Percentiles rank a stretch among this genome's conserved stretches.
Conservation (phyloP, 2,797 vertebrate species). For the Dryobates pubescens region DNA sequence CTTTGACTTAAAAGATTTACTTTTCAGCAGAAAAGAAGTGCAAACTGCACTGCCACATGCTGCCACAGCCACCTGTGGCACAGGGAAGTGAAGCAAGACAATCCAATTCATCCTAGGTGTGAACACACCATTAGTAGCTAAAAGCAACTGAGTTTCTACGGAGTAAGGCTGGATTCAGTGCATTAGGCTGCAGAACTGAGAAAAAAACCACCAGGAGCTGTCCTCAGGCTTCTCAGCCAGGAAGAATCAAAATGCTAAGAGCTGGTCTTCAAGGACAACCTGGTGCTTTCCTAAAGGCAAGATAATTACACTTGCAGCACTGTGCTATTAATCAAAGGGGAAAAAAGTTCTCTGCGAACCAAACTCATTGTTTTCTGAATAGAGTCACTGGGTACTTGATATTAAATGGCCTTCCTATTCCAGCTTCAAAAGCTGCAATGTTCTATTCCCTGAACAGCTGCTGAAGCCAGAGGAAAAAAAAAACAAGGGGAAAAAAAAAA, state of each 20-base stretch:
- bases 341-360: background rate
- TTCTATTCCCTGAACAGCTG: background rate
- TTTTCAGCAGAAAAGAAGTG: background rate
- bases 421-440: background rate
- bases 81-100: background rate
- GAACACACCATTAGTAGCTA: background rate
- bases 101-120: background rate
- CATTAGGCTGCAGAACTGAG: background rate
- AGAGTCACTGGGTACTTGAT: background rate
- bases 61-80: background rate
- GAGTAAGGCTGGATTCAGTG: background rate
- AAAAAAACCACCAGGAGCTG: background rate
- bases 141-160: background rate
- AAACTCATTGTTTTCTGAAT: background rate
- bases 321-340: constrained; percentile 8
- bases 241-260: background rate
- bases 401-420: background rate
- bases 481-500: background rate
- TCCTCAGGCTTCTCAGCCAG: background rate
- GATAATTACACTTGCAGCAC: background rate
- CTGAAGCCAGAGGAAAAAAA: background rate
- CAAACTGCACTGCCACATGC: background rate
- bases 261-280: background rate
- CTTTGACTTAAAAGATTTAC: background rate
- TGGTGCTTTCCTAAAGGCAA: background rate